phyloP scores from a whole-genome alignment of 2,888 invertebrate species.

The Maniola hyperantus region DNA sequence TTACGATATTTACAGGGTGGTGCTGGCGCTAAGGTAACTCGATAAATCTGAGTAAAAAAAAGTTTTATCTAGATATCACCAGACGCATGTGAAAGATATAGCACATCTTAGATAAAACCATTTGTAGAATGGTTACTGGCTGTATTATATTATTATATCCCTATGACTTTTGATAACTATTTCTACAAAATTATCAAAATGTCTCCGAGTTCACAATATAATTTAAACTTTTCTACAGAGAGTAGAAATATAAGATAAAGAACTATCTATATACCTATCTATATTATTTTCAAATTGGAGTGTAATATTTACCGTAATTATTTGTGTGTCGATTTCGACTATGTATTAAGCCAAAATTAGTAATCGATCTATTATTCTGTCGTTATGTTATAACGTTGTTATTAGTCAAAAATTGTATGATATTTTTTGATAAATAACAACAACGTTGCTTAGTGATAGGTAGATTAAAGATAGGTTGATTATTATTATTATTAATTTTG shows the following conservation, averaged over 20 bases:
- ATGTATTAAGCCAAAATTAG: not conserved
- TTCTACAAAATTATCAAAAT: slow-evolving; percentile 23
- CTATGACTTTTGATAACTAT: slow-evolving; percentile 30
- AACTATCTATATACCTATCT: not conserved
- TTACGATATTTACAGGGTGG: slow-evolving; percentile 71
- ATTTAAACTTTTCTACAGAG: slow-evolving; percentile 35
- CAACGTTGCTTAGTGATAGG: no score
- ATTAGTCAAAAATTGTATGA: no score
- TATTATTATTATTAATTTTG: no score
- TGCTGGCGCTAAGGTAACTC: slow-evolving; percentile 76
- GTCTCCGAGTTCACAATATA: slow-evolving; percentile 22
- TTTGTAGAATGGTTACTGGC: slow-evolving; percentile 51
- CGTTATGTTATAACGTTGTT: no score
- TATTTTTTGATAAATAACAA: no score
- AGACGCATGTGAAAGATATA: slow-evolving; percentile 62
- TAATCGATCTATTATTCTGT: no score
- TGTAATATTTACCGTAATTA: slow-evolving; percentile 1
- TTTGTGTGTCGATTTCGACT: slow-evolving; percentile 12
- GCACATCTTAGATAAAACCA: slow-evolving; percentile 53
- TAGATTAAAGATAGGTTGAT: no score
- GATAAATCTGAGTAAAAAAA: slow-evolving; percentile 41
- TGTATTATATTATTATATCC: slow-evolving; percentile 27
- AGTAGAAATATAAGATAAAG: slow-evolving; percentile 31
- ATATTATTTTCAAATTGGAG: not conserved
- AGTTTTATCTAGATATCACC: slow-evolving; percentile 57